Base-by-base conservation (phyloP, 2,888 invertebrate genomes). In the Caenorhabditis afra region DNA sequence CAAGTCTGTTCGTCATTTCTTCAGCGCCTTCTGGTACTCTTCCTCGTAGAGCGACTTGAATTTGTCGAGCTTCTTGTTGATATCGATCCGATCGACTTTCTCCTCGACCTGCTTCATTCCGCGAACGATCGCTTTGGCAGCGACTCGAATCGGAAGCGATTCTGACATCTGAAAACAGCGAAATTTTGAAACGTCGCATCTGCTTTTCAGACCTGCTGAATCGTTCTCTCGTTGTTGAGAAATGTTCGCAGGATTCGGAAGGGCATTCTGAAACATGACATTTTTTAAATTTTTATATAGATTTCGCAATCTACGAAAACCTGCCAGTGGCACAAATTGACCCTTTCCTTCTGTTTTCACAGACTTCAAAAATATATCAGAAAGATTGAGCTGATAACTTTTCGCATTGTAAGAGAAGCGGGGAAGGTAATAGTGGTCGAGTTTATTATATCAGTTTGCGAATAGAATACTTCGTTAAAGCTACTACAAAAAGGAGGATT, bases 11-110 rank as follows among this genome's bases (percentile, higher is more conserved):
- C 7, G 29, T 79, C 55, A 81, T 58, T 81, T 82, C 37, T 85
- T 82, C 18, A 85, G 61, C 12, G 83, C 83, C 61, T 85, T 85
- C 29, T 71, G 64, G 57, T 82, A 83, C 45, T 85, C 85, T 44
- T 85, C 83, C 55, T 85, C 71, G 53, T 78, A 83, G 14, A 81
- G 55, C 41, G 67, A 11, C 11, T 82, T 75, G 74, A 81, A 79
- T 45, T 70, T 78, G 11, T 75, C 65, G 20, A 81, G 14, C 52
- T 76, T 83, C 18, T 78, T 66, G 7, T 45, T 66, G 3, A 82
- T 29, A 39, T 83, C 70, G 18, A 83, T 18, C 10, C 80, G 66
- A 16, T 82, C 70, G 0, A 81, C 49, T 29, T 81, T 79, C 49
- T 80, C 73, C 47, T 83, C 83, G 29, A 79, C 79, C n/a, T 62